Base-by-base conservation (phyloP, 2,888 invertebrate genomes). In the Pollenia angustigena region DNA sequence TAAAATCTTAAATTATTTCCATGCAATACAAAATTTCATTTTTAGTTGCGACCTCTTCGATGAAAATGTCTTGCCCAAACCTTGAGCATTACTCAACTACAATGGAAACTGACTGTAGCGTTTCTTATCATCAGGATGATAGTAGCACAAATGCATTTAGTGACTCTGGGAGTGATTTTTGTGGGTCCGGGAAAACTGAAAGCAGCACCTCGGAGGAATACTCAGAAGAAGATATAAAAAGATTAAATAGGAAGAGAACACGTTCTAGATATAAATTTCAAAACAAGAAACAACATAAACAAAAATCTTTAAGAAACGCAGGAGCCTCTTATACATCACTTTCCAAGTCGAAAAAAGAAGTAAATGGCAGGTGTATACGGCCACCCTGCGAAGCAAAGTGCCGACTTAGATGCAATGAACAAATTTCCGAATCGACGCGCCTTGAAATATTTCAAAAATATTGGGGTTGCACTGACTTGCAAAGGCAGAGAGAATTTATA, bases 11-110 rank as follows among this genome's bases (percentile, higher is more conserved):
- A 54, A 69, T 71, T 60, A 69, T 80, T 81, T 81, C n/a, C n/a
- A n/a, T n/a, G 64, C 81, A 72, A 81, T 74, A 81, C 50, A 72
- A 71, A 81, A 81, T 81, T 81, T 52, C 72, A 72, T 72, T 81
- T 81, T 74, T 81, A 81, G 81, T 74, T 74, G 74, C 46, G 74
- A 56, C 48, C 68, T 64, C 40, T 81, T 74, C 74, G 74, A 81
- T 74, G 58, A 81, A 74, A 74, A 81, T 81, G 74, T 60, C 42
- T 48, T 66, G 68, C 58, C 68, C 60, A 62, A 62, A 62, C 62
- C 71, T 80, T 69, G 79, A 69, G 56, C 79, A 79, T 79, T 69
- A 79, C 69, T 79, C 69, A 79, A 58, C 44, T 68, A 69, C 58
- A 79, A 79, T 79, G 79, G 69, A 69, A 48, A 58, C 79, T 79